Conservation (phyloP, 2,797 vertebrate genomes). For the Hypotaenidia philippensis region DNA sequence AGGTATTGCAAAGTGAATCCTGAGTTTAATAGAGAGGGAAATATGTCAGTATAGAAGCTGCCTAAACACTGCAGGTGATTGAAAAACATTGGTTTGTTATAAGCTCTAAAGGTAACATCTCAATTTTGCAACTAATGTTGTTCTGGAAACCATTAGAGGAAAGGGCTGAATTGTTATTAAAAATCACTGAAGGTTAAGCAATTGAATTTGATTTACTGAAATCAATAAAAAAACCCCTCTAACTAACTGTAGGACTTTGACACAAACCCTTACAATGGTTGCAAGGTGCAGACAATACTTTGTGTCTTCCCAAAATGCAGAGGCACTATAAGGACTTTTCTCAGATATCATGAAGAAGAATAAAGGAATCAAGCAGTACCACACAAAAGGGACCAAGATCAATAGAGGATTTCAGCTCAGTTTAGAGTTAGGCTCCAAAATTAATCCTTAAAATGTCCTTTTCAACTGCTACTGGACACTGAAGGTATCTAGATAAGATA, state of each 20-base stretch:
- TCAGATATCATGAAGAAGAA: fast-evolving
- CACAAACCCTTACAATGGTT: neutral
- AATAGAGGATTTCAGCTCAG: neutral
- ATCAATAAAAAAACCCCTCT: neutral
- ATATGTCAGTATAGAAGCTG: neutral
- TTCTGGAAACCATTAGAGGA: neutral
- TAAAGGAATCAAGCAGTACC: neutral
- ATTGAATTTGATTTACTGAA: neutral
- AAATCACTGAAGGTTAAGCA: neutral
- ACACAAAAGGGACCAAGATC: neutral
- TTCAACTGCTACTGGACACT: neutral
- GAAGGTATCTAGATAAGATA: neutral
- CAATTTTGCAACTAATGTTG: neutral
- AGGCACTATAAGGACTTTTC: neutral
- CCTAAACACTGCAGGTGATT: neutral
- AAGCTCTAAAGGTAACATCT: neutral
- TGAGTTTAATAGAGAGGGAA: neutral
- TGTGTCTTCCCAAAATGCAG: neutral
- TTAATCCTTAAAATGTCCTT: neutral
- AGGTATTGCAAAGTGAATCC: neutral
- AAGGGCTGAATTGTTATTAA: neutral
- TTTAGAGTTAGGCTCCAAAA: neutral
- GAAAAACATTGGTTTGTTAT: neutral
- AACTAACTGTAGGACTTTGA: neutral
- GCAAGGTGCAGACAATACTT: neutral